Percentiles rank a stretch among this genome's conserved stretches.
Evolutionary conservation across 2,888 invertebrate species (phyloP).

Genomic region (Tupiocoris notatus): DNA sequence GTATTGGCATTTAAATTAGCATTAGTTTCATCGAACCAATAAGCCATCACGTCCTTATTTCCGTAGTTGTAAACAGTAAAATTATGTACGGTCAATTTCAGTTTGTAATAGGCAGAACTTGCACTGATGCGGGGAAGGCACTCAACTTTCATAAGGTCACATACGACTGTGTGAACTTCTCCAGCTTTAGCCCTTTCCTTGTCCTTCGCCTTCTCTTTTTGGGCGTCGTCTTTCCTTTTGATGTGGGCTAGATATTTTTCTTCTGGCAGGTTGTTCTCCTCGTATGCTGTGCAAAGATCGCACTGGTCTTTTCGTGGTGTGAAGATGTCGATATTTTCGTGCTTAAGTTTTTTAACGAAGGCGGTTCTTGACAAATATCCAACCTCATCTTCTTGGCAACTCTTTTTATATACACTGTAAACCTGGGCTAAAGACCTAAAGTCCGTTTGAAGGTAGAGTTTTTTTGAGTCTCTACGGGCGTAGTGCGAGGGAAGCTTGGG

Average conservation of each 20-base stretch:
- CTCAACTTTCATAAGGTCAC: constrained; percentile 21
- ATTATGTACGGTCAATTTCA: constrained; percentile 13
- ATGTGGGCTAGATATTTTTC: too few relatives aligned
- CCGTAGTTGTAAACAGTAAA: constrained; percentile 20
- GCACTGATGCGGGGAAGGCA: constrained; percentile 7
- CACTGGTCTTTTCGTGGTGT: too few relatives aligned
- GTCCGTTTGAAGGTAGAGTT: too few relatives aligned
- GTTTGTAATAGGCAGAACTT: constrained; percentile 18
- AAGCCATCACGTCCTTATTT: constrained; percentile 36
- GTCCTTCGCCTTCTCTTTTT: constrained; percentile 7
- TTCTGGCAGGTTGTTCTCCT: too few relatives aligned
- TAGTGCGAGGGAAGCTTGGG: too few relatives aligned
- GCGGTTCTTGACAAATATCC: not conserved
- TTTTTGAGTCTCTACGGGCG: too few relatives aligned
- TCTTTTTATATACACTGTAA: not conserved
- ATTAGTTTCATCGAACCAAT: constrained; percentile 44
- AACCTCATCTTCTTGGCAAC: constrained; percentile 8
- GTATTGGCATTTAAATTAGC: constrained; percentile 35
- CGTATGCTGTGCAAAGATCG: too few relatives aligned
- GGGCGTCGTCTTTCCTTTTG: too few relatives aligned
- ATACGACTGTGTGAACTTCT: not conserved
- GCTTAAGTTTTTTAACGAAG: constrained; percentile 6
- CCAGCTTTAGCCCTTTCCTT: constrained; percentile 14
- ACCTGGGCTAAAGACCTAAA: too few relatives aligned
- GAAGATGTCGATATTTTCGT: constrained; percentile 11